These are phyloP conservation scores for Propsilocerus akamusi DNA, from an alignment of 1,140 invertebrate genomes.

Conservation along the genomic window DNA sequence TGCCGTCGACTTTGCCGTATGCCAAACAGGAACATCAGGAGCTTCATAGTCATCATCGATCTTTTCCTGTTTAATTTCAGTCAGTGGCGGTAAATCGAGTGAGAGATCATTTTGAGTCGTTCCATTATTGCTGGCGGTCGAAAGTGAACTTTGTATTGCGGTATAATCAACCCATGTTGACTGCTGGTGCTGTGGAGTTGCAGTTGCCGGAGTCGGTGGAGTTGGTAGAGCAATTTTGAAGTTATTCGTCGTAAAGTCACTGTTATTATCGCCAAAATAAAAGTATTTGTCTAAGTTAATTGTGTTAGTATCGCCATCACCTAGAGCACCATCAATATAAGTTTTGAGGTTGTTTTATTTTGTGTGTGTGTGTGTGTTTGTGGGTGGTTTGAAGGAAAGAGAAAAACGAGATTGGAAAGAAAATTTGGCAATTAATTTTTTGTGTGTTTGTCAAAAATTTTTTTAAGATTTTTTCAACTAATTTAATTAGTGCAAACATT, in stretches of 20 bases:
- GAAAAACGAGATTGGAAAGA: too few species aligned
- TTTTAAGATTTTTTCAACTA: too few species aligned
- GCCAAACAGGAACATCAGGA: background rate
- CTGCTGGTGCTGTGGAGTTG: background rate
- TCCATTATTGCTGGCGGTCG: background rate
- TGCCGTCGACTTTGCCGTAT: background rate
- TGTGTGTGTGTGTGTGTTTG: background rate
- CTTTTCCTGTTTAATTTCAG: background rate
- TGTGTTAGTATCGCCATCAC: slow-evolving; percentile 1
- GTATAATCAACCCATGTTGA: background rate
- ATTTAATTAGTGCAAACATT: too few species aligned
- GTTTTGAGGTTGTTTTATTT: background rate
- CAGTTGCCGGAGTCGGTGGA: background rate
- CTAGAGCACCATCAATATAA: background rate
- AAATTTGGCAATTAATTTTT: too few species aligned
- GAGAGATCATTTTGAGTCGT: background rate
- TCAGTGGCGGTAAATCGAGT: background rate
- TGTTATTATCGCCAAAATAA: background rate
- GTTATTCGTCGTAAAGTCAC: background rate
- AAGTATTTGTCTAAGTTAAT: slow-evolving; percentile 4
- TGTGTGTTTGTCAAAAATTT: too few species aligned
- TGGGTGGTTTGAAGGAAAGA: background rate
- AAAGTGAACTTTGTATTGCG: background rate
- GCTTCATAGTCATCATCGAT: background rate
- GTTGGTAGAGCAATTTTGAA: background rate